A percentile compares a stretch with the other conserved stretches of the same genome.
Conservation (phyloP, 1,140 invertebrate species). For the Trichonephila clavipes region DNA sequence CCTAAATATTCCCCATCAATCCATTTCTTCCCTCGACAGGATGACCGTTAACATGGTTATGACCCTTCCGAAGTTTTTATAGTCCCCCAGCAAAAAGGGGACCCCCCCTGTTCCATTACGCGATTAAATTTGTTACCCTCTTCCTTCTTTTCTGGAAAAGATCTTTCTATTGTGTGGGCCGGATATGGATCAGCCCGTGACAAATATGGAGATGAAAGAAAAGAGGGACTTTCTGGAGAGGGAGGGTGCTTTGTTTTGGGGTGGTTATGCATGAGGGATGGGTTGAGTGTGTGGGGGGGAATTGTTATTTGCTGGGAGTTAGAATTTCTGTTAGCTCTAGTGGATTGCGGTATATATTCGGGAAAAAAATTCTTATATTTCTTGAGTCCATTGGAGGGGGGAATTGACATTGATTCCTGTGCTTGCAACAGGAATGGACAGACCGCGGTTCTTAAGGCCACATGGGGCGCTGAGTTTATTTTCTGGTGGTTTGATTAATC, state of each 20-base stretch:
- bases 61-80: slow-evolving; percentile 35
- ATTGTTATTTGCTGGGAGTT: background rate
- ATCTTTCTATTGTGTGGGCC: background rate
- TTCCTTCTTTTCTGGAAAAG: background rate
- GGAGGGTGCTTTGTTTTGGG: slow-evolving; percentile 15
- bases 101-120: slow-evolving; percentile 49
- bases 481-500: too few species aligned
- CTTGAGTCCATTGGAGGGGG: too few species aligned
- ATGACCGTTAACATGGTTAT: slow-evolving; percentile 63
- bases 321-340: too few species aligned
- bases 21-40: background rate
- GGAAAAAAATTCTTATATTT: too few species aligned
- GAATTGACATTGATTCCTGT: too few species aligned
- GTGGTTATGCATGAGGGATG: background rate
- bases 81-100: background rate
- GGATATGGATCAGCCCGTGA: slow-evolving; percentile 15
- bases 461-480: too few species aligned
- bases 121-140: slow-evolving; percentile 63
- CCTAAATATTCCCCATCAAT: background rate
- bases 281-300: background rate
- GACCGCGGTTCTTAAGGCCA: too few species aligned
- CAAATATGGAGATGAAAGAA: slow-evolving; percentile 62
- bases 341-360: too few species aligned
- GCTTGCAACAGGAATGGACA: too few species aligned
- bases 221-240: background rate